Conservation (phyloP, 2,797 vertebrate species). For the Balearica regulorum region DNA sequence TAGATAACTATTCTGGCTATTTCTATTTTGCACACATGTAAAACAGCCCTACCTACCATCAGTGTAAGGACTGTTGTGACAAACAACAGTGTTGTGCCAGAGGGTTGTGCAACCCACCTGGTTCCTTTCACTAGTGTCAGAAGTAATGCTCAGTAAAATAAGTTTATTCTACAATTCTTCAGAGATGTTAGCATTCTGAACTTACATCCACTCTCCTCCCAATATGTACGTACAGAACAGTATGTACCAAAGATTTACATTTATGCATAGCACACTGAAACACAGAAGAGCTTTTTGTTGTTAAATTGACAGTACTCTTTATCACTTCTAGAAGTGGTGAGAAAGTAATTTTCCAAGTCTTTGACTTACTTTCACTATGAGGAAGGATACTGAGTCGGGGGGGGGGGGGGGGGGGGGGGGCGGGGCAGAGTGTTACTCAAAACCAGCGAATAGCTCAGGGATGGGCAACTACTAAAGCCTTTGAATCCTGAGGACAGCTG, state of each 20-base stretch:
- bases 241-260: conserved; percentile 1
- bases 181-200: conserved; percentile 2
- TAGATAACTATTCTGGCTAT: not conserved
- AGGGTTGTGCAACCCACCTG: not conserved
- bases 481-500: conserved; percentile 10
- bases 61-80: not conserved
- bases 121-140: not conserved
- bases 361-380: not conserved
- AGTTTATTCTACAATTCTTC: conserved; percentile 12
- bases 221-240: not conserved
- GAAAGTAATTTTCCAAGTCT: conserved; percentile 35
- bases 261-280: conserved; percentile 1
- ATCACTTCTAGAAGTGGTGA: conserved; percentile 24
- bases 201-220: not conserved
- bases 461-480: not conserved
- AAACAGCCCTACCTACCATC: not conserved
- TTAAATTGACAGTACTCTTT: not conserved
- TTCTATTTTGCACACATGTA: not conserved
- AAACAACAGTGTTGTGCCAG: not conserved
- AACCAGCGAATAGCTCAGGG: not conserved
- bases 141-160: not conserved
- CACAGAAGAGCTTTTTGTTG: not conserved
- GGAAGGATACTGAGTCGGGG: not conserved
- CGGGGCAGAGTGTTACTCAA: not conserved
- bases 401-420: not conserved